Conservation (phyloP, 2,888 invertebrate genomes). For the Dicyrtomina minuta region DNA sequence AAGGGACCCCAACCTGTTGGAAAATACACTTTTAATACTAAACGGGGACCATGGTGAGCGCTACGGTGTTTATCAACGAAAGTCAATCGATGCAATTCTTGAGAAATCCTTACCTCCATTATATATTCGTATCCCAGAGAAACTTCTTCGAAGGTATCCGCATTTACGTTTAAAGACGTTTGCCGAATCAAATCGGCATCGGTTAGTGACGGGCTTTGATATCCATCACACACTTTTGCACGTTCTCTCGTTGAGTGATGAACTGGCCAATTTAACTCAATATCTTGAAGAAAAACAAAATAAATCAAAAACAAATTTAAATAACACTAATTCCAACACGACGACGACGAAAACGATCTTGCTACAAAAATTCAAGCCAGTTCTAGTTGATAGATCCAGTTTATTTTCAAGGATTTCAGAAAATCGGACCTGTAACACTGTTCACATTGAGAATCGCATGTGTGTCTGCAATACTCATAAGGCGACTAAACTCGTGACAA, state of each 20-base stretch:
- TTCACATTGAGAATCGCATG: neutral
- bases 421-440: constrained; percentile 9
- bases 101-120: constrained; percentile 70
- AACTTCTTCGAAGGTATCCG: constrained; percentile 63
- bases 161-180: constrained; percentile 62
- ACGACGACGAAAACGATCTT: no score
- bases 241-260: constrained; percentile 4
- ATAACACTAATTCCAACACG: no score
- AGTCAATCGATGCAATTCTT: constrained; percentile 69
- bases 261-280: no score
- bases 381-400: constrained; percentile 10
- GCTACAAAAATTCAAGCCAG: neutral
- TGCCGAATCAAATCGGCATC: constrained; percentile 65
- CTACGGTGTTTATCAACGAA: constrained; percentile 68
- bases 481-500: no score
- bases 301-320: no score
- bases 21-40: constrained; percentile 67
- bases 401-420: neutral
- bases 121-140: constrained; percentile 67
- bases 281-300: no score
- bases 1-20: constrained; percentile 61
- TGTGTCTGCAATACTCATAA: constrained; percentile 21
- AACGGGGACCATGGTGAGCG: constrained; percentile 78
- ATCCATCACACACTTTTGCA: constrained; percentile 64
- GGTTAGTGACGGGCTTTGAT: constrained; percentile 74